Conservation (phyloP, 2,797 vertebrate genomes). For the Clamator glandarius region DNA sequence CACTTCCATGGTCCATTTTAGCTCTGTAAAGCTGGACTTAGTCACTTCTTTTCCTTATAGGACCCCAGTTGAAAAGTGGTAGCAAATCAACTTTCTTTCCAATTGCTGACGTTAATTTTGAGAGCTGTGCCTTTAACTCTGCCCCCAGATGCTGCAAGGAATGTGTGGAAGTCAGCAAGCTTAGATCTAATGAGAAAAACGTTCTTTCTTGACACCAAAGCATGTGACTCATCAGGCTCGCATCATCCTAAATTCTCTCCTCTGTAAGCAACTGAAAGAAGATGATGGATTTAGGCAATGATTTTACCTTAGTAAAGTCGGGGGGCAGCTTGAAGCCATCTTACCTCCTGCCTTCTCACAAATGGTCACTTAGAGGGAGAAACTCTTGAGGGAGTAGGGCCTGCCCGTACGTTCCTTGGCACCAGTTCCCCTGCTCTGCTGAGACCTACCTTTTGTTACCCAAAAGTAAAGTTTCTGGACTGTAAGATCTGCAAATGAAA, state of each 20-base stretch:
- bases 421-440: neutral
- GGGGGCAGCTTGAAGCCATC: neutral
- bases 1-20: neutral
- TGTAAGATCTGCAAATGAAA: neutral
- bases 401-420: neutral
- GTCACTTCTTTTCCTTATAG: neutral
- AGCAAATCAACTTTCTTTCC: neutral
- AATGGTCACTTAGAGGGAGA: neutral
- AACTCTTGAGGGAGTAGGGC: neutral
- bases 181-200: neutral
- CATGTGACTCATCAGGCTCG: neutral
- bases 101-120: neutral
- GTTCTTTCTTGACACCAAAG: neutral
- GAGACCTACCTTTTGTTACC: neutral
- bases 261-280: neutral
- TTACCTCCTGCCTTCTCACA: neutral
- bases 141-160: neutral
- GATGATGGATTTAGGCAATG: neutral
- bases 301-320: neutral
- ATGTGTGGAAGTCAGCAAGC: neutral
- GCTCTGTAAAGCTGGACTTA: neutral
- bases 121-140: neutral
- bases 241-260: neutral
- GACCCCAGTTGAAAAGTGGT: neutral
- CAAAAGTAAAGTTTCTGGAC: neutral